phyloP scores from a whole-genome alignment of 2,113 vertebrate genomes.

The Brienomyrus brachyistius region DNA sequence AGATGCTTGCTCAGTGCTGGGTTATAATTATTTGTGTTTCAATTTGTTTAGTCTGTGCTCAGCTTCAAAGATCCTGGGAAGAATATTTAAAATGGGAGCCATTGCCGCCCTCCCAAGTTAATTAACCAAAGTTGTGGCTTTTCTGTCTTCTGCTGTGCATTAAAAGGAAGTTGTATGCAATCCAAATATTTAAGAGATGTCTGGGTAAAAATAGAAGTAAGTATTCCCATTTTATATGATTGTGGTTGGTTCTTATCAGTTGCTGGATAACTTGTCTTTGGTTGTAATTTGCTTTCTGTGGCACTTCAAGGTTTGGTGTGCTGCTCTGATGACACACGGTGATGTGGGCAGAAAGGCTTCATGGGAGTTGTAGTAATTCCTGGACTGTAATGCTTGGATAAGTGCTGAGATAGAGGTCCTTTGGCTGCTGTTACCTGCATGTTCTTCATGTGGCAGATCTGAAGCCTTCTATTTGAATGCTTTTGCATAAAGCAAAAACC shows the following conservation, averaged over 20 bases:
- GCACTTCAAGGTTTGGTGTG: neutral
- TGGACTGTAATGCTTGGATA: neutral
- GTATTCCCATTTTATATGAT: conserved; percentile 38
- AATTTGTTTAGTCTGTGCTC: conserved; percentile 56
- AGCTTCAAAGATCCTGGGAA: conserved; percentile 48
- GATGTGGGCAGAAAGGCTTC: neutral
- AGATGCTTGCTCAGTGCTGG: conserved; percentile 33
- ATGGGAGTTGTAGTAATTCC: conserved; percentile 13
- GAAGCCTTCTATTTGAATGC: conserved; percentile 4
- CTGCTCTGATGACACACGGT: conserved; percentile 1
- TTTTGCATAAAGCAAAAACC: neutral
- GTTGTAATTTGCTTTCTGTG: neutral
- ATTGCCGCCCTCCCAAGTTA: conserved; percentile 41
- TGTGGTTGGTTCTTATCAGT: conserved; percentile 31
- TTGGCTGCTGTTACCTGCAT: neutral
- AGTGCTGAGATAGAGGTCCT: neutral
- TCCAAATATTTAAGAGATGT: conserved; percentile 50
- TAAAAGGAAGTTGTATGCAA: conserved; percentile 54
- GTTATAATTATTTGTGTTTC: conserved; percentile 54
- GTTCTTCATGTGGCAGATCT: neutral
- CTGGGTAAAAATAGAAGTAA: conserved; percentile 42
- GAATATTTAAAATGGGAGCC: conserved; percentile 54
- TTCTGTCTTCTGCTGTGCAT: conserved; percentile 46
- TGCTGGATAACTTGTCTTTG: conserved; percentile 32
- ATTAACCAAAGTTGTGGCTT: conserved; percentile 48